phyloP scores from a whole-genome alignment of 2,888 invertebrate genomes.

The Coleophora flavipennella region DNA sequence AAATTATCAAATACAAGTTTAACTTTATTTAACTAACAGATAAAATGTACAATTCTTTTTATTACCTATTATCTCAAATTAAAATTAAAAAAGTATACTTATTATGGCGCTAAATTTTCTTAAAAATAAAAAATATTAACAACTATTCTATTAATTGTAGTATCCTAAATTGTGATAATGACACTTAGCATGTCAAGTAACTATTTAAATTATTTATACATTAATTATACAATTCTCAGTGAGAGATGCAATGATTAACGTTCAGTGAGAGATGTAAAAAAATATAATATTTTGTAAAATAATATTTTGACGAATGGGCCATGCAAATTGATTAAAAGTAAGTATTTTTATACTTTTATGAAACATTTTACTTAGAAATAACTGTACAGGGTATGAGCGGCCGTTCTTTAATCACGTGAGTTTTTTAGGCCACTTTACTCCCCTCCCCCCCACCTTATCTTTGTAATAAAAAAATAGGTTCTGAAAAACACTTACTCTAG shows the following conservation, averaged over 20 bases:
- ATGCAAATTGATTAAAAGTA: conserved; percentile 2
- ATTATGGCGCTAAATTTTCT: background rate
- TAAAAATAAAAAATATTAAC: no score
- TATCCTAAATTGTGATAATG: background rate
- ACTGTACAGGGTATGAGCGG: no score
- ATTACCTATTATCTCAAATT: no score
- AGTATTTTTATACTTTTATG: conserved; percentile 11
- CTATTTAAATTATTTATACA: background rate
- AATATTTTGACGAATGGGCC: background rate
- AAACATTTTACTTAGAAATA: conserved; percentile 8
- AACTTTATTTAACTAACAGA: no score
- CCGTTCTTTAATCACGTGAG: no score
- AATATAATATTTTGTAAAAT: conserved; percentile 1
- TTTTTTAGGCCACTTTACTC: no score
- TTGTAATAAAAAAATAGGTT: no score
- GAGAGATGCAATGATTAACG: conserved; percentile 5
- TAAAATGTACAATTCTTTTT: no score
- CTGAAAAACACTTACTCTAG: no score
- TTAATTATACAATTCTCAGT: conserved; percentile 1
- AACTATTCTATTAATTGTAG: background rate
- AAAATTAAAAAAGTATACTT: background rate
- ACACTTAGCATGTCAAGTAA: background rate
- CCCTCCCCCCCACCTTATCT: no score
- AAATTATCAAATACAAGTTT: no score
- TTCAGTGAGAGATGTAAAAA: background rate